Evolutionary conservation across 2,113 vertebrate species (phyloP).

Genomic region (Ivindomyrus marchei): DNA sequence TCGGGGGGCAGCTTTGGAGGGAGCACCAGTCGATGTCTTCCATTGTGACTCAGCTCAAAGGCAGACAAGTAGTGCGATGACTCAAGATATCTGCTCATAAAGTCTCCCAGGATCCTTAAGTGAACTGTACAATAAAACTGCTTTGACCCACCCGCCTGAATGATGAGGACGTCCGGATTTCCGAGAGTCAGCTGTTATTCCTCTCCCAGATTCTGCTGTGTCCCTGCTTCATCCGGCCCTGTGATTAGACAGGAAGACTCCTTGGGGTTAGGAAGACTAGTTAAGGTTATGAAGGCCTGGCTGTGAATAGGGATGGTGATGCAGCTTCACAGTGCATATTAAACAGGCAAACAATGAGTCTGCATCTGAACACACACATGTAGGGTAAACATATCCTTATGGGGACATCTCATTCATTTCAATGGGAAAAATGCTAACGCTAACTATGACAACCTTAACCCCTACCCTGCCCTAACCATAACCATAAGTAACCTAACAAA

Average conservation of each 20-base stretch:
- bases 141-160: neutral
- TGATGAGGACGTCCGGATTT: neutral
- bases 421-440: too few species aligned
- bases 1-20: neutral
- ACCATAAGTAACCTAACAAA: too few species aligned
- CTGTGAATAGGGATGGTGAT: neutral
- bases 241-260: neutral
- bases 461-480: too few species aligned
- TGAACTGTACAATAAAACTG: neutral
- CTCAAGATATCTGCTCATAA: neutral
- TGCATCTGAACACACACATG: neutral
- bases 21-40: neutral
- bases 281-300: neutral
- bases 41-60: neutral
- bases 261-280: neutral
- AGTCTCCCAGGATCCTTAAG: neutral
- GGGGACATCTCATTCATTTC: too few species aligned
- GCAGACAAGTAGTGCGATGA: neutral
- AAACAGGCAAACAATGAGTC: neutral
- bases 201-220: neutral
- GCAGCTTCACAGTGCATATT: neutral
- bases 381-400: too few species aligned
- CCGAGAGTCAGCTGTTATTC: neutral
- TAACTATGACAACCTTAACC: too few species aligned
- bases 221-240: neutral